Conservation (phyloP, 1,140 invertebrate species). For the Wiebesia pumilae region DNA sequence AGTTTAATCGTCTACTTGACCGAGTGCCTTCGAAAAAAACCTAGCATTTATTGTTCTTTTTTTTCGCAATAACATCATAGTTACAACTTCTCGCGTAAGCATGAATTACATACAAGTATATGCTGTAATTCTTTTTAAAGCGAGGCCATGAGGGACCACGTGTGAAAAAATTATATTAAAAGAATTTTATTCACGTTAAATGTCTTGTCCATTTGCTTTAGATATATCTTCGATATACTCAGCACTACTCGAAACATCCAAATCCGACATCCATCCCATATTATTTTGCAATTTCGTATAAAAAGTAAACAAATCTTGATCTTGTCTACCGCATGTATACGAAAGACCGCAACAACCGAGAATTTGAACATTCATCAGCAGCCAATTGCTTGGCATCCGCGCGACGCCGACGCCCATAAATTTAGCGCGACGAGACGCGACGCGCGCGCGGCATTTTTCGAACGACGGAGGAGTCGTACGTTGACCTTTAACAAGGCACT, state of each 20-base stretch:
- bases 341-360: neutral
- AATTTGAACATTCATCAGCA: neutral
- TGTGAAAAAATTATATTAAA: neutral
- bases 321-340: neutral
- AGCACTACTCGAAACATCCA: neutral
- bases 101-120: neutral
- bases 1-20: no score
- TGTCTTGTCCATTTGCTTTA: neutral
- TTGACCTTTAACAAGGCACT: constrained; percentile 32
- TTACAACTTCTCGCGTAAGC: neutral
- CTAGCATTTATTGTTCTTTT: no score
- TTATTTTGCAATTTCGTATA: neutral
- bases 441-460: neutral
- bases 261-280: neutral
- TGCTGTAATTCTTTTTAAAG: neutral
- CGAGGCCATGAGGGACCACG: neutral
- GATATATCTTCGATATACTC: neutral
- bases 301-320: neutral
- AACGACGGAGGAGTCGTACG: neutral
- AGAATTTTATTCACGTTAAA: neutral
- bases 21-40: no score
- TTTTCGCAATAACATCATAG: no score
- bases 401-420: constrained; percentile 15
- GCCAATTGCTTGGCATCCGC: constrained; percentile 20
- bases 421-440: neutral